Evolutionary conservation across 2,797 vertebrate species (phyloP).

Genomic region (Thamnophis elegans): DNA sequence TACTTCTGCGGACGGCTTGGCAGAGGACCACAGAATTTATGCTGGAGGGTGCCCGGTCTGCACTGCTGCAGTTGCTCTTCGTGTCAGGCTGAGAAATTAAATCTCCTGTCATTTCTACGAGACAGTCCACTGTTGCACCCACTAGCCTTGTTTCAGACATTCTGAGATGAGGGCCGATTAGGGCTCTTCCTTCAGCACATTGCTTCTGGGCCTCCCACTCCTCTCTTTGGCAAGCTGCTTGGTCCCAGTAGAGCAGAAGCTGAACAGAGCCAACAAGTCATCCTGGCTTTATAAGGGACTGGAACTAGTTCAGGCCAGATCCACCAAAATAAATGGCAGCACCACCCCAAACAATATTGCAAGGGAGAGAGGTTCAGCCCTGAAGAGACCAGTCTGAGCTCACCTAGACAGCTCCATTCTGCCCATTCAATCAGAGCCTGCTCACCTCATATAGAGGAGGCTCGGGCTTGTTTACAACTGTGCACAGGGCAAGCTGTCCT

Average conservation of each 20-base stretch:
- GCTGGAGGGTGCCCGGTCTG: not conserved
- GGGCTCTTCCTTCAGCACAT: not conserved
- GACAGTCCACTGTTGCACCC: not conserved
- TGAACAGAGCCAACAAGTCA: conserved; percentile 1
- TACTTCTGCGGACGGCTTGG: conserved; percentile 41
- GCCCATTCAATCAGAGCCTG: not conserved
- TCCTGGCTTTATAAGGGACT: conserved; percentile 48
- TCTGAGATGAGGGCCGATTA: not conserved
- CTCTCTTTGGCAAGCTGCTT: not conserved
- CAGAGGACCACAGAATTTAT: conserved; percentile 19
- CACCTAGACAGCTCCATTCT: not conserved
- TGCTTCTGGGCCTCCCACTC: not conserved
- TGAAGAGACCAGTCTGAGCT: rapidly evolving
- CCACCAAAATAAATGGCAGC: conserved; percentile 7
- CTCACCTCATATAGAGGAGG: not conserved
- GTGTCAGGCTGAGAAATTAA: not conserved
- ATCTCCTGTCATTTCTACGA: not conserved
- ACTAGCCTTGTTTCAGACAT: conserved; percentile 17
- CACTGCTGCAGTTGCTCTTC: not conserved
- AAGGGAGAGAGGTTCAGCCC: conserved; percentile 31
- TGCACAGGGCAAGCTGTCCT: not conserved
- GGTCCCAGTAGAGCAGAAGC: not conserved
- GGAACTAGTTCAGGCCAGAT: conserved; percentile 42
- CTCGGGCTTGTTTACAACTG: not conserved
- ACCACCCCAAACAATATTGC: conserved; percentile 49